Percentiles rank a stretch among this genome's conserved stretches.
These are phyloP conservation scores for Choloepus didactylus DNA, from an alignment of 2,797 vertebrate genomes.

Conservation along the genomic window DNA sequence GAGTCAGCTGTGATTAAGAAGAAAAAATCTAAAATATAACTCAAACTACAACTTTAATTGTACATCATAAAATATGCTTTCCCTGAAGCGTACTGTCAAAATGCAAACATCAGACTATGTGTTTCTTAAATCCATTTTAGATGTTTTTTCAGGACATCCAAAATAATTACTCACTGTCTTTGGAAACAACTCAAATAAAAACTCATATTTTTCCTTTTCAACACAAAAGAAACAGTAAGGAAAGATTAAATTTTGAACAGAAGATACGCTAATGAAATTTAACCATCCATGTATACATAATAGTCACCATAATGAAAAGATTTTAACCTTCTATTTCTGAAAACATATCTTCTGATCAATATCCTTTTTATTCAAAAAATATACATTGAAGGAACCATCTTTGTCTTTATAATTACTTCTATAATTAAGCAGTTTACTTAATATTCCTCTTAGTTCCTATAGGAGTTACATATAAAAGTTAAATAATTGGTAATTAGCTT, in stretches of 20 bases:
- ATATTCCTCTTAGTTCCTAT: not conserved
- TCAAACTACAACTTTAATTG: slow-evolving; percentile 24
- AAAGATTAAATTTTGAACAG: not conserved
- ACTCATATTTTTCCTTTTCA: not conserved
- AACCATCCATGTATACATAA: slow-evolving; percentile 45
- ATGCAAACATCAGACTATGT: not conserved
- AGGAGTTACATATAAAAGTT: not conserved
- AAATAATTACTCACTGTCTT: slow-evolving; percentile 62
- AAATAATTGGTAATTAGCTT: not conserved
- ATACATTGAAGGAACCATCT: not conserved
- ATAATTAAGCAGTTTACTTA: not conserved
- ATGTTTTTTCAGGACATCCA: slow-evolving; percentile 23
- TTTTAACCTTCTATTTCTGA: slow-evolving; percentile 27
- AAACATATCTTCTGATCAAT: not conserved
- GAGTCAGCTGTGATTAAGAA: not conserved
- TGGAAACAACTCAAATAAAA: slow-evolving; percentile 51
- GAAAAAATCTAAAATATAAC: not conserved
- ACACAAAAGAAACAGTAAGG: not conserved
- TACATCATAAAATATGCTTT: not conserved
- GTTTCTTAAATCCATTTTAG: slow-evolving; percentile 61
- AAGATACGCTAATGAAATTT: slow-evolving; percentile 53
- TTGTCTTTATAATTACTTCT: not conserved
- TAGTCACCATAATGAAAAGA: not conserved
- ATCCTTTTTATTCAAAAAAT: not conserved
- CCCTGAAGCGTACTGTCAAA: slow-evolving; percentile 28